These are phyloP conservation scores for Pteruthius melanotis DNA, from an alignment of 2,113 vertebrate species.

Conservation along the genomic window DNA sequence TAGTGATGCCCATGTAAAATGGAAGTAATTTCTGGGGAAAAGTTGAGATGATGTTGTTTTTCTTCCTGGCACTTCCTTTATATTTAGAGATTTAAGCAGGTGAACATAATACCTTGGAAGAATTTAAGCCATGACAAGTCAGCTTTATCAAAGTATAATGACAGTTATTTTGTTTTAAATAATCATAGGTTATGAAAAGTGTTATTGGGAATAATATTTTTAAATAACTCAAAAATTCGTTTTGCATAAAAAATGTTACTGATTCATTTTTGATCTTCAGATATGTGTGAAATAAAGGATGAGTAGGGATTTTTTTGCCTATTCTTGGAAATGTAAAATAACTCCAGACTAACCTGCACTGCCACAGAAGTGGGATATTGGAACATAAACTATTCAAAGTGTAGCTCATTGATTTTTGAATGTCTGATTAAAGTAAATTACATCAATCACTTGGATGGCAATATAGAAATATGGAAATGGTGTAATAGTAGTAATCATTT, in stretches of 20 bases:
- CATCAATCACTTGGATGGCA: neutral
- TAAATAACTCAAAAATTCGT: neutral
- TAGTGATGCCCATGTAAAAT: neutral
- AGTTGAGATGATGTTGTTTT: neutral
- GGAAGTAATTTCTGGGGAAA: neutral
- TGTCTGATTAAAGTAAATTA: slow-evolving; percentile 13
- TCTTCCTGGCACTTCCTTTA: neutral
- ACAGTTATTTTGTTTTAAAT: neutral
- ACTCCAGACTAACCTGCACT: neutral
- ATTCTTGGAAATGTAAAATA: neutral
- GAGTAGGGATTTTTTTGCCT: neutral
- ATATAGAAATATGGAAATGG: neutral
- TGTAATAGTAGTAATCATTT: slow-evolving; percentile 45
- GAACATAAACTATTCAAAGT: neutral
- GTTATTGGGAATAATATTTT: neutral
- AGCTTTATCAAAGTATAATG: neutral
- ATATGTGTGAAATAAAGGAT: neutral
- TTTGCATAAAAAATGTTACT: neutral
- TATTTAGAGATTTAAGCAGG: neutral
- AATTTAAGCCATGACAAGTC: neutral
- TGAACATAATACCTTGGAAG: neutral
- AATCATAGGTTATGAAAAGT: neutral
- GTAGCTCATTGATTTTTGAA: neutral
- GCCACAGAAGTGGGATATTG: neutral
- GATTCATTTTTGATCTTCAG: neutral